phyloP scores from a whole-genome alignment of 2,888 invertebrate species.

The Drosophila parthenogenetica region DNA sequence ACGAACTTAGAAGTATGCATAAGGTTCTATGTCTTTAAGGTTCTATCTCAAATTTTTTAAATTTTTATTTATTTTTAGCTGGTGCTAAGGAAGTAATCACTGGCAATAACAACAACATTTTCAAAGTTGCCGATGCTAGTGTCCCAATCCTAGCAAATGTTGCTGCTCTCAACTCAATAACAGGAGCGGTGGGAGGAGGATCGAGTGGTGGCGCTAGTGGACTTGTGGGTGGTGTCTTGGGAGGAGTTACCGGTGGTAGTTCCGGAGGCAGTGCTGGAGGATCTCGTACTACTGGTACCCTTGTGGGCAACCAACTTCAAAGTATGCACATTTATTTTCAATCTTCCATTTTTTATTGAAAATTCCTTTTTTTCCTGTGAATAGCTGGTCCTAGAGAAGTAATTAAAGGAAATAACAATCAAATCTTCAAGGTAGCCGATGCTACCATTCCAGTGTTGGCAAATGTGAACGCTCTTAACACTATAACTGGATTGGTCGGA shows the following conservation, averaged over 20 bases:
- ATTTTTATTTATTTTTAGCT: no score
- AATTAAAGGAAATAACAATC: slow-evolving; percentile 24
- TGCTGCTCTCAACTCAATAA: neutral
- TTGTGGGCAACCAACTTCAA: slow-evolving; percentile 6
- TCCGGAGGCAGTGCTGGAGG: neutral
- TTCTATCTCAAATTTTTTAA: no score
- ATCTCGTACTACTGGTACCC: slow-evolving; percentile 11
- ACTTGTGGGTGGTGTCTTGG: neutral
- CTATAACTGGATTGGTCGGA: neutral
- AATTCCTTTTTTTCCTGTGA: neutral
- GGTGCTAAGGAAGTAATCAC: neutral
- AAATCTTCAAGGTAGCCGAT: slow-evolving; percentile 12
- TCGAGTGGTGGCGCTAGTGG: neutral
- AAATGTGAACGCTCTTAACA: slow-evolving; percentile 6
- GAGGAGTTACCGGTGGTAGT: neutral
- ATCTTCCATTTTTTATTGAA: neutral
- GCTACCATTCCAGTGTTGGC: neutral
- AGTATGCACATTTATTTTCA: neutral
- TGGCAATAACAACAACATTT: neutral
- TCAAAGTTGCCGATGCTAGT: neutral
- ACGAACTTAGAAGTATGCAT: neutral
- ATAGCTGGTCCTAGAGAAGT: slow-evolving; percentile 9
- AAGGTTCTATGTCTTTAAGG: no score
- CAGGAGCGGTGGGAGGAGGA: slow-evolving; percentile 9
- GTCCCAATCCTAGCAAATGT: slow-evolving; percentile 1